Base-by-base conservation (phyloP, 2,888 invertebrate genomes). In the Hecatera dysodea region DNA sequence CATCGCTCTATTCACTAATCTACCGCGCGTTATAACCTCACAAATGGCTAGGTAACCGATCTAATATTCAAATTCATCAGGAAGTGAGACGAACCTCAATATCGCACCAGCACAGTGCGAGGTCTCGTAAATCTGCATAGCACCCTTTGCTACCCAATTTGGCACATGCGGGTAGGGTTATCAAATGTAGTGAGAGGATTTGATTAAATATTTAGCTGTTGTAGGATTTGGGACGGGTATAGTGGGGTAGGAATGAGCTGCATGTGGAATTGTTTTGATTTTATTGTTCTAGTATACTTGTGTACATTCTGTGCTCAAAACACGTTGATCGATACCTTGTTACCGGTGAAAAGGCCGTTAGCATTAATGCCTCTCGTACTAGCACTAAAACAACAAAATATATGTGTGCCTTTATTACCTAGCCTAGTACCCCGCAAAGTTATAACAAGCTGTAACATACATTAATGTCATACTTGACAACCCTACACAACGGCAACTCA, bases 41-140 rank as follows among this genome's bases (percentile, higher is more conserved):
- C 75, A 83, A 84, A 84, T 62, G 67, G 73, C 73, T 72, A 73
- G 72, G 70, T 72, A 76, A 76, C 76, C 65, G 66, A 80, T 79
- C 79, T 75, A 74, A 82, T 78, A 83, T 83, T 85, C 74, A 83
- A 83, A 84, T 84, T 85, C 83, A 80, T 80, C 75, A 72, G 67
- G 44, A 56, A 66, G 70, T 22, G 55, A 48, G 76, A 60, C 39
- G 63, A 57, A 66, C 74, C 72, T 72, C 79, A 84, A 82, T 85
- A 85, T 78, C 80, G 62, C 72, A 59, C 73, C 75, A 52, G 72
- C 78, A 71, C 67, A 77, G 69, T 68, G 61, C 53, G 56, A 53
- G 62, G 70, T 48, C 61, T 72, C 71, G 53, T 75, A 79, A 83
- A 86, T 84, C 82, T 78, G 78, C 80, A 85, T 80, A 78, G 75